Percentiles rank a stretch among this genome's conserved stretches.
These are phyloP conservation scores for Plebejus anna DNA, from an alignment of 2,888 invertebrate genomes.

Conservation along the genomic window DNA sequence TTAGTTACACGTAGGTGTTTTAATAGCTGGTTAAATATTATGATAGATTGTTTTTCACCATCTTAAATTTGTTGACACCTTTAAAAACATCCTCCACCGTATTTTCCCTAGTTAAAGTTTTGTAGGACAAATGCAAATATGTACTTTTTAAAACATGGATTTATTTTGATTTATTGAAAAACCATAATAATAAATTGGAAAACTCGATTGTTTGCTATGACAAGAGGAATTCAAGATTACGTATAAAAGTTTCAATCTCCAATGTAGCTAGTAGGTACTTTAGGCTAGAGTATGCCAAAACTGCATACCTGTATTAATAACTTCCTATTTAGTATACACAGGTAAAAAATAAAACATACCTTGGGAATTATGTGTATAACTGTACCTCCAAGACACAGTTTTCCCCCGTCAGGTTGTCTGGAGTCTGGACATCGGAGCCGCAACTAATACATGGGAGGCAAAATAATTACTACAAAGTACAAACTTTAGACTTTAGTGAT, in stretches of 20 bases:
- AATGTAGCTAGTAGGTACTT: no score
- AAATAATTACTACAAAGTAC: not conserved
- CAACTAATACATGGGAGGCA: not conserved
- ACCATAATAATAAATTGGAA: no score
- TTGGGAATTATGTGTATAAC: not conserved
- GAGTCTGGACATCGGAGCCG: not conserved
- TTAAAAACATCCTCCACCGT: not conserved
- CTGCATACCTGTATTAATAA: no score
- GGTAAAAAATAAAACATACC: not conserved
- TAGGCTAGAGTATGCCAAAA: no score
- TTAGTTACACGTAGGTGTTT: constrained; percentile 64
- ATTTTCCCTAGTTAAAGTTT: not conserved
- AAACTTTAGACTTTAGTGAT: constrained; percentile 1
- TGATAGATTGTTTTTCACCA: constrained; percentile 35
- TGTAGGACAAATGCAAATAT: no score
- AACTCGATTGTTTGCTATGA: no score
- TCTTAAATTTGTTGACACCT: not conserved
- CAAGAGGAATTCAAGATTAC: no score
- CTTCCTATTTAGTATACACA: not conserved
- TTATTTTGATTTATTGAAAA: no score
- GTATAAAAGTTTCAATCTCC: no score
- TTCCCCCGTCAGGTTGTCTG: not conserved
- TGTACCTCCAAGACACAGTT: constrained; percentile 14
- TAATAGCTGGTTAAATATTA: constrained; percentile 57
- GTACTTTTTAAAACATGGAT: no score